Evolutionary conservation across 2,888 invertebrate species (phyloP).

Genomic region (Phrixothrix hirtus): DNA sequence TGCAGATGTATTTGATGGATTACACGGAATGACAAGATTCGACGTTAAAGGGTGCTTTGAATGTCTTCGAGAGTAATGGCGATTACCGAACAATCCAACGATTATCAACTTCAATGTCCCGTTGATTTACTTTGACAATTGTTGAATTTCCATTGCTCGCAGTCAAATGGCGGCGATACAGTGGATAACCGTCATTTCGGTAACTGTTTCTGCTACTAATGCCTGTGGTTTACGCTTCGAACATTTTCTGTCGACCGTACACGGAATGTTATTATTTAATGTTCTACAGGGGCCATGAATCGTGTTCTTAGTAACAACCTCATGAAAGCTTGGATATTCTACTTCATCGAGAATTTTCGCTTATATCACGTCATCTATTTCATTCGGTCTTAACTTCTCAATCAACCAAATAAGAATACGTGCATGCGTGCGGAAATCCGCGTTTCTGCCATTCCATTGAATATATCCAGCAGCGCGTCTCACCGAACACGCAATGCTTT

Average conservation of each 20-base stretch:
- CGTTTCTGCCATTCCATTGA: no score
- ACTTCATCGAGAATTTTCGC: conserved; percentile 17
- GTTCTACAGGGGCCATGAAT: background rate
- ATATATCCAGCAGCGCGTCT: conserved; percentile 10
- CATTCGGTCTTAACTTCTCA: background rate
- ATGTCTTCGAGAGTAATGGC: conserved; percentile 38
- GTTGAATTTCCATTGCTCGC: background rate
- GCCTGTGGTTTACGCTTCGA: no score
- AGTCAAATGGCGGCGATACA: conserved; percentile 38
- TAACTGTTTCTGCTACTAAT: no score
- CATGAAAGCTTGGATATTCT: background rate
- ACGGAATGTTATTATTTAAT: background rate
- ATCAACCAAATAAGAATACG: conserved; percentile 42
- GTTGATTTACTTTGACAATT: conserved; percentile 1
- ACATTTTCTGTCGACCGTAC: background rate
- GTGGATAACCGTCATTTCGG: conserved; percentile 43
- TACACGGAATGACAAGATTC: no score
- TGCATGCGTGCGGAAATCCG: conserved; percentile 41
- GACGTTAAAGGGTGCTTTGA: conserved; percentile 45
- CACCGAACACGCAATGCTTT: conserved; percentile 24
- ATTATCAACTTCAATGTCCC: conserved; percentile 42
- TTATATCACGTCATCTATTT: conserved; percentile 41
- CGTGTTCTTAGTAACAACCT: background rate
- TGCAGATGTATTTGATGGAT: no score
- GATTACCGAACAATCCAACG: conserved; percentile 48